Evolutionary conservation across 2,113 vertebrate species (phyloP).

Genomic region (Pycnonotus jocosus): DNA sequence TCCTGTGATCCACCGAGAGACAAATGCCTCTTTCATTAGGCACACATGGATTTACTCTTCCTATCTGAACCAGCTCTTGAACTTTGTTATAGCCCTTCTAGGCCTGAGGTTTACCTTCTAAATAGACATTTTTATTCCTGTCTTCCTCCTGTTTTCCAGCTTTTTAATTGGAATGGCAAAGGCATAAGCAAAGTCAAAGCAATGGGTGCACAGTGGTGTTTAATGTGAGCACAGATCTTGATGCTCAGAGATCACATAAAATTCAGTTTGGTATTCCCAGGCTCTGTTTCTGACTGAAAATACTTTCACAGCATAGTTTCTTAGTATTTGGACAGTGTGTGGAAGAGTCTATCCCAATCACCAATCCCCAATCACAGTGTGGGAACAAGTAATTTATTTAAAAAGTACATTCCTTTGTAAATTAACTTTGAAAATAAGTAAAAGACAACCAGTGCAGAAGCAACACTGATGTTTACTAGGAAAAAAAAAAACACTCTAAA

Average conservation of each 20-base stretch:
- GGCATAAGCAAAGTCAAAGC: neutral
- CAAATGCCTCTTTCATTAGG: neutral
- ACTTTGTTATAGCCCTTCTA: neutral
- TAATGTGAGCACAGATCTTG: neutral
- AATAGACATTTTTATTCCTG: neutral
- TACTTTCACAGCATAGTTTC: neutral
- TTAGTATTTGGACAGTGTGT: neutral
- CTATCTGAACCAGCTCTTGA: neutral
- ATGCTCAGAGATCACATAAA: neutral
- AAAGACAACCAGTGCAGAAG: neutral
- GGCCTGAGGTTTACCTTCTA: neutral
- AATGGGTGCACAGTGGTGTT: neutral
- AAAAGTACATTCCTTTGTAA: neutral
- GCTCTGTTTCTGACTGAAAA: neutral
- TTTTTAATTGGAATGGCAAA: neutral
- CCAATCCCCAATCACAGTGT: accelerated
- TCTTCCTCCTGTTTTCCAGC: neutral
- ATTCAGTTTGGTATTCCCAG: neutral
- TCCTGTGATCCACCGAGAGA: neutral
- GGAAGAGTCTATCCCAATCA: neutral
- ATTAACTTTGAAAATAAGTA: neutral
- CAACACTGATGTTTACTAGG: neutral
- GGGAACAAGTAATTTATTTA: neutral
- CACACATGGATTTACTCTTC: neutral
- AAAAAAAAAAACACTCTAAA: neutral